Base-by-base conservation (phyloP, 2,888 invertebrate species). In the Aromia moschata region DNA sequence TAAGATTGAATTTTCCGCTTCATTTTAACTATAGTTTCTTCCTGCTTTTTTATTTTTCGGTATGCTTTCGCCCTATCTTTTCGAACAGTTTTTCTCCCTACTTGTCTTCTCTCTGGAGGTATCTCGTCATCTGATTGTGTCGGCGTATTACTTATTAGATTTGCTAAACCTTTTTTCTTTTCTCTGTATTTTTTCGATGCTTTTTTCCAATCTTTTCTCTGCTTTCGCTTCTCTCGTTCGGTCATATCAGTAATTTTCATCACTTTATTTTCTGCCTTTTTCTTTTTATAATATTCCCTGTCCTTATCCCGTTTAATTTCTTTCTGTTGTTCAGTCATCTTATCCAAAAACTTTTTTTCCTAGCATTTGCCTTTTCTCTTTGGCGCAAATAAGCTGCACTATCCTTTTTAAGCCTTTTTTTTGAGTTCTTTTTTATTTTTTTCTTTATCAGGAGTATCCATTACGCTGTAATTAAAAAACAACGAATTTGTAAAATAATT, bases 61-160 rank as follows among this genome's bases (percentile, higher is more conserved):
- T 54, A 54, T 54, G 54, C 45, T 45, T 43, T 54, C 5, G 45
- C 45, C 15, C 37, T 41, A 11, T 54, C 54, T 45, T 54, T 54
- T 45, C 45, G 7, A 11, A 54, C 54, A 12, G 5, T 17, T 33
- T n/a, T 44, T 20, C 44, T 54, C 9, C 38, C 31, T 5, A 12
- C 17, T 53, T 53, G 16, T 45, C 15, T 11, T n/a, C 33, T 7
- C 11, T 7, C 11, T n/a, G 2, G n/a, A n/a, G 7, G 7, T 10
- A 11, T 2, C 3, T 7, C 11, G n/a, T 33, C 33, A 12, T 30
- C 45, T 45, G 45, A 45, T n/a, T 31, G 25, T 31, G 45, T 12
- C 12, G 30, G 31, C 12, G 31, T 45, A 31, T 45, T 45, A 14
- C 15, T 31, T 12, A 31, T 12, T 45, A 15, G 14, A 10, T 45